Evolutionary conservation across 2,113 vertebrate genomes (phyloP), one percentile per base, ranked within the genome.

Genomic region (Leucosticte australis): DNA sequence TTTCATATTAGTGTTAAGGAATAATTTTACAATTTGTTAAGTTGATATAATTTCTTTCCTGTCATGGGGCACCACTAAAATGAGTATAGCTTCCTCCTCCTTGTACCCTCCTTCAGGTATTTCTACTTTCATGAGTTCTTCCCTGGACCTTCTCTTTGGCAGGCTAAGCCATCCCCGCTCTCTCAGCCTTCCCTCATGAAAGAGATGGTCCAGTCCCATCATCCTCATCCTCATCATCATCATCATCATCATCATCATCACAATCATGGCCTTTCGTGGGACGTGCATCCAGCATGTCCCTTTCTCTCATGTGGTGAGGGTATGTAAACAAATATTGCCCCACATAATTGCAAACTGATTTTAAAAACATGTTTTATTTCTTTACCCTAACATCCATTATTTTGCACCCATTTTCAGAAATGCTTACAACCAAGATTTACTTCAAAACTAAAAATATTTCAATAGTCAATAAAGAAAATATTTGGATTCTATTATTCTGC

Each of bases 281-380:
- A 59, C 24, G 4, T 26, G 37, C 16, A 60, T 30, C 39, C 15
- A 65, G 21, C 31, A 63, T 6, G 7, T 12, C 35, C 28, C 30
- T 4, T 26, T 55, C 44, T 77, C 22, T 59, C 7, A 9, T 27
- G 10, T 52, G n/a, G 28, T 37, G 13, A 63, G 9, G 13, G 27
- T 30, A 62, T 1, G 14, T 15, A 62, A 42, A 44, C 0, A 0
- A 0, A 4, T 21, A 35, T 15, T 10, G 1, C 24, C 35, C 71
- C 44, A 59, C 11, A 15, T 13, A 55, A 71, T 30, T 78, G 78
- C 53, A 88, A 74, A 35, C 3, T 63, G 20, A 63, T 41, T 65
- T 89, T 16, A 42, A 73, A 83, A 71, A 44, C 1, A 35, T 7
- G 5, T 68, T 42, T 62, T 53, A 50, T 26, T 50, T 65, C n/a